Evolutionary conservation across 2,113 vertebrate genomes (phyloP), one percentile per base, ranked within the genome.

Genomic region (Excalfactoria chinensis): DNA sequence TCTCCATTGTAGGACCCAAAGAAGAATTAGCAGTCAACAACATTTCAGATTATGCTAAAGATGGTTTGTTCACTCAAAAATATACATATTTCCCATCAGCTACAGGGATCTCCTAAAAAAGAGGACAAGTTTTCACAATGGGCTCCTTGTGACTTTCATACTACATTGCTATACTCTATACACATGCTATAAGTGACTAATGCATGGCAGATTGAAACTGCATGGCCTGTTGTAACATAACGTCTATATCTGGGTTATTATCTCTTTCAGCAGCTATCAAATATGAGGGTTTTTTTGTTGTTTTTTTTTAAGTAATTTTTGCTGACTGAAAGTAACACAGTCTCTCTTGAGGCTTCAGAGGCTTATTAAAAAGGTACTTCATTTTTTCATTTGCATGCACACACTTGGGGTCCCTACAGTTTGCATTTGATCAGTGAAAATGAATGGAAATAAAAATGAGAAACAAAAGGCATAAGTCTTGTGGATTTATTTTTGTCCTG

Each of bases 381-480:
- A 59, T 88, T 96, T 96, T 97, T 95, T 94, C 90, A 82, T 88
- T 83, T 79, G 32, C 4, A 7, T 80, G 60, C 67, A 84, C 64
- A 32, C 28, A 68, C 41, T 84, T 16, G 7, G 23, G 16, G 30
- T 92, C 63, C 76, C 93, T 94, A 67, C 19, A 89, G 84, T 95
- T 95, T 91, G 84, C 70, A 70, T 70, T 94, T 94, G 84, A 75
- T 91, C 79, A 72, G 73, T 95, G 93, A 95, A 92, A 95, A 8
- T 55, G 80, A 96, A 89, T 82, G 41, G 81, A 93, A 91, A 95
- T 93, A 95, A 95, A 97, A 97, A 95, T 84, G 79, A 95, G 95
- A 97, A 95, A 92, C 20, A 22, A 91, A 93, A 87, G 12, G 88
- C 70, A 32, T 95, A 96, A 97, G 88, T 55, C 41, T 86, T 64